phyloP scores from a whole-genome alignment of 2,888 invertebrate genomes.

The Leptodirus hochenwartii region DNA sequence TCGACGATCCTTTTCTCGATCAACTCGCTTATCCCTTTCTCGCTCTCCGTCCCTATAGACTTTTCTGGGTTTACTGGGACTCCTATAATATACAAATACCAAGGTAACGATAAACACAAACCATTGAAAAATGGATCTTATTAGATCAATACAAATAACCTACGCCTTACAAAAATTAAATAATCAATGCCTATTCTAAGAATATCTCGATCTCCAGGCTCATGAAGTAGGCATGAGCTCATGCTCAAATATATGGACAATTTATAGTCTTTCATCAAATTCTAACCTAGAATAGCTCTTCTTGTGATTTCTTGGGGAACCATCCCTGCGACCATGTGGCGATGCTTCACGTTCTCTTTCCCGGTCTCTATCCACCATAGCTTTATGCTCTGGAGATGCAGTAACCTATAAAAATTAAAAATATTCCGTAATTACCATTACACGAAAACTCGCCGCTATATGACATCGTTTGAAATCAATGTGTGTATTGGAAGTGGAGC shows the following conservation, averaged over 20 bases:
- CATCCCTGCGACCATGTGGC: constrained; percentile 24
- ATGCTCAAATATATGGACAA: background rate
- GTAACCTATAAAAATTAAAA: constrained; percentile 22
- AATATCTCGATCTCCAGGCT: background rate
- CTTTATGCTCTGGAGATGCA: constrained; percentile 21
- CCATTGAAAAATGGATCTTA: background rate
- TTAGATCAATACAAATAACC: too few species aligned
- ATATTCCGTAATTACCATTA: too few species aligned
- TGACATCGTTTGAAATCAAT: too few species aligned
- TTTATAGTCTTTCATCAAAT: background rate
- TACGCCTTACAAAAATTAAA: constrained; percentile 1
- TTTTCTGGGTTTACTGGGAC: constrained; percentile 22
- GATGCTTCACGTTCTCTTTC: constrained; percentile 19
- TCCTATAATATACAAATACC: constrained; percentile 16
- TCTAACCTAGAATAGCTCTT: constrained; percentile 26
- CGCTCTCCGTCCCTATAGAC: constrained; percentile 25
- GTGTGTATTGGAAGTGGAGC: too few species aligned
- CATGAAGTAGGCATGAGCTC: background rate
- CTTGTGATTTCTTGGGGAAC: constrained; percentile 26
- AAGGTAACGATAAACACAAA: constrained; percentile 3
- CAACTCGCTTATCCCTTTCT: constrained; percentile 24
- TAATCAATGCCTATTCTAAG: background rate
- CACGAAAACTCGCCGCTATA: too few species aligned
- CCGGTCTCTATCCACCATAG: constrained; percentile 18
- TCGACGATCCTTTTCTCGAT: too few species aligned